phyloP scores from a whole-genome alignment of 2,113 vertebrate genomes.

The Aix galericulata region DNA sequence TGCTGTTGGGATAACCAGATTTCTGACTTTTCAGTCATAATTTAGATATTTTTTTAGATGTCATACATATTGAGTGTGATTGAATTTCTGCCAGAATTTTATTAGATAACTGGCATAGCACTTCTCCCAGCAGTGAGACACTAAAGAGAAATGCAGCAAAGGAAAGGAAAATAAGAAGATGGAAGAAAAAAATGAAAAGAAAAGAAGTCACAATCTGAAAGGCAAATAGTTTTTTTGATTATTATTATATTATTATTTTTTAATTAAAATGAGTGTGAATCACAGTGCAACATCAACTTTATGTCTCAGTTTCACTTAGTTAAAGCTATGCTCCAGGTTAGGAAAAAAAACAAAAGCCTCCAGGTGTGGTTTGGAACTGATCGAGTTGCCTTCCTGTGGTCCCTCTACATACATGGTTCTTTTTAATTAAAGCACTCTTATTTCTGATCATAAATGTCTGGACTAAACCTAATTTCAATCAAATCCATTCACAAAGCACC shows the following conservation, averaged over 20 bases:
- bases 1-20: not conserved
- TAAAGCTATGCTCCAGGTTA: not conserved
- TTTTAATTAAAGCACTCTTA: not conserved
- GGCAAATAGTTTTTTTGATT: not conserved
- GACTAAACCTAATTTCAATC: not conserved
- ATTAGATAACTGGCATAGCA: conserved; percentile 46
- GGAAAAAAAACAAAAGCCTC: not conserved
- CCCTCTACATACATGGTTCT: not conserved
- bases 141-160: not conserved
- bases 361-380: not conserved
- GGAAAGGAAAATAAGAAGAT: not conserved
- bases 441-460: not conserved
- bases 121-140: not conserved
- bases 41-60: not conserved
- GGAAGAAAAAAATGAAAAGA: not conserved
- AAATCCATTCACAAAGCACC: not conserved
- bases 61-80: not conserved
- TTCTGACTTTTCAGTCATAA: conserved; percentile 20
- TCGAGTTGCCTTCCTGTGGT: not conserved
- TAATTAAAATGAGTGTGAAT: not conserved
- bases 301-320: not conserved
- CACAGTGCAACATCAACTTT: not conserved
- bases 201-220: not conserved
- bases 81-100: conserved; percentile 49
- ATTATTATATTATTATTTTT: not conserved